Percentiles rank a stretch among this genome's conserved stretches.
phyloP scores from a whole-genome alignment of 2,797 vertebrate genomes.

The Furcifer pardalis region DNA sequence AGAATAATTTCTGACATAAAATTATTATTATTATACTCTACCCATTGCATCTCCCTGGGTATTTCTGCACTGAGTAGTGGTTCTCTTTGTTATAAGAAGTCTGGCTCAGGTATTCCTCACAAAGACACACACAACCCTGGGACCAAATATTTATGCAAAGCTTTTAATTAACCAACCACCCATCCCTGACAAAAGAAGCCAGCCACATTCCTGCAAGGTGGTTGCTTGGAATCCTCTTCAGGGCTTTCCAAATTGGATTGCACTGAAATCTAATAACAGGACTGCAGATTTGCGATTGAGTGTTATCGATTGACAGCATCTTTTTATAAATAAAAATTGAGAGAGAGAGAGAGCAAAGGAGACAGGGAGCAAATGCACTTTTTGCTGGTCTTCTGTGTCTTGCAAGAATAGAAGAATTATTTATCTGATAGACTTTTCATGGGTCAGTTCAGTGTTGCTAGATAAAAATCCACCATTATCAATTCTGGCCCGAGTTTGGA shows the following conservation, averaged over 20 bases:
- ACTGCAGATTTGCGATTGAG: not conserved
- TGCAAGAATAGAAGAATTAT: not conserved
- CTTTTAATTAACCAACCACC: slow-evolving; percentile 67
- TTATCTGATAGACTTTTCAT: not conserved
- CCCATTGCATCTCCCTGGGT: too few species aligned
- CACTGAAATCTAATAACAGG: slow-evolving; percentile 34
- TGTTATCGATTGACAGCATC: slow-evolving; percentile 29
- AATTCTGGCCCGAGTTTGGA: not conserved
- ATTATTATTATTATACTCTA: too few species aligned
- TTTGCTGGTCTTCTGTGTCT: not conserved
- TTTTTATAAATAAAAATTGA: not conserved
- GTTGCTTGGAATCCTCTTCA: slow-evolving; percentile 36
- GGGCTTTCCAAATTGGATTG: slow-evolving; percentile 15
- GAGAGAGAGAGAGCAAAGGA: not conserved
- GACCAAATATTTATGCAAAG: slow-evolving; percentile 45
- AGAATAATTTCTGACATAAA: too few species aligned
- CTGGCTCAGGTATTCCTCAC: not conserved
- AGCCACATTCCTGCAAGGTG: slow-evolving; percentile 29
- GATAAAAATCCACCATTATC: too few species aligned
- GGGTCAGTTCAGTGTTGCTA: not conserved
- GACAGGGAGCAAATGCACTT: not conserved
- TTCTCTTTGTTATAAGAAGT: not conserved
- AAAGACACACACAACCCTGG: slow-evolving; percentile 9
- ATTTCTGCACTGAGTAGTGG: too few species aligned
- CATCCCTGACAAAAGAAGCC: slow-evolving; percentile 36